A percentile compares a stretch with the other conserved stretches of the same genome.
Conservation (phyloP, 2,888 invertebrate species). For the Scelioninae gen. 2 region DNA sequence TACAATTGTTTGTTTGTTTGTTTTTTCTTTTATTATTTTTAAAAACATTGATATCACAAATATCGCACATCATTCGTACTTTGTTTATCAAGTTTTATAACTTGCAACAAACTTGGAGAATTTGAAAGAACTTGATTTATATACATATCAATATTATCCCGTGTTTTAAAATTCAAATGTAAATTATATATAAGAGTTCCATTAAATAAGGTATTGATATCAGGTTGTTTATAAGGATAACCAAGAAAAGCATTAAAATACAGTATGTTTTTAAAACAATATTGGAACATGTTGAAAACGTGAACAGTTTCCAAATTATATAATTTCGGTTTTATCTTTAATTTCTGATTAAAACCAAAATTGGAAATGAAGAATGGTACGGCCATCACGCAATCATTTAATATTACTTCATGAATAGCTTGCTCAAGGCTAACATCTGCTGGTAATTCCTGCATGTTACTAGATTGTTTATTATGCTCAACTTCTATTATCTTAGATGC, state of each 20-base stretch:
- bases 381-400: conserved; percentile 79
- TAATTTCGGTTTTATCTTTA: conserved; percentile 77
- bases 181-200: conserved; percentile 88
- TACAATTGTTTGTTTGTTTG: no score
- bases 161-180: conserved; percentile 79
- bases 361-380: conserved; percentile 79
- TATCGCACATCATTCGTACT: conserved; percentile 59
- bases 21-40: conserved; percentile 38
- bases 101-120: conserved; percentile 70
- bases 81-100: conserved; percentile 66
- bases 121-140: conserved; percentile 73
- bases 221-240: conserved; percentile 78
- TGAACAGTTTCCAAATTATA: conserved; percentile 80
- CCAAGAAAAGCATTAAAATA: conserved; percentile 82
- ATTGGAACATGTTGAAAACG: conserved; percentile 82
- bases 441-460: conserved; percentile 7
- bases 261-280: conserved; percentile 78
- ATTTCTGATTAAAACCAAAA: conserved; percentile 78
- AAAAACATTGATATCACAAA: conserved; percentile 16
- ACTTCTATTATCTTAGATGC: conserved; percentile 66
- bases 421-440: conserved; percentile 71
- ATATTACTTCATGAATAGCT: conserved; percentile 77
- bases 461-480: conserved; percentile 9
- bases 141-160: conserved; percentile 77
- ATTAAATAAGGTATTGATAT: conserved; percentile 81